These are phyloP conservation scores for Rhimphoctona megacephalus DNA, from an alignment of 2,888 invertebrate genomes.

Conservation along the genomic window DNA sequence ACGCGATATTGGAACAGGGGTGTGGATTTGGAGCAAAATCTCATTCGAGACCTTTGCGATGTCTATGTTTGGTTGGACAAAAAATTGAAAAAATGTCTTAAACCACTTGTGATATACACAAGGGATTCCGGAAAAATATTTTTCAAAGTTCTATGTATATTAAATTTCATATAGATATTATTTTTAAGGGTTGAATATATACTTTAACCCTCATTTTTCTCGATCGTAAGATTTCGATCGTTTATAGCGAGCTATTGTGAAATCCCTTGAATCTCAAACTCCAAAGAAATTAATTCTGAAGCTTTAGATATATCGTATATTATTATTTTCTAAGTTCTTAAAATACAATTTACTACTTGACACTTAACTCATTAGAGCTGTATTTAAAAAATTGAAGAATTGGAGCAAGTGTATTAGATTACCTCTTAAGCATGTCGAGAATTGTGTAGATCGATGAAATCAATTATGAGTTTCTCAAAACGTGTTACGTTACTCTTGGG, in stretches of 20 bases:
- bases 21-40: constrained; percentile 1
- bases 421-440: not conserved
- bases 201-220: not conserved
- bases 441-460: not conserved
- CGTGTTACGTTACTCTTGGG: not conserved
- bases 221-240: not conserved
- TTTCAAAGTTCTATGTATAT: not conserved
- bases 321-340: not conserved
- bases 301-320: not conserved
- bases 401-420: not conserved
- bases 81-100: not conserved
- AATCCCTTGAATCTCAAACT: not conserved
- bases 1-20: not conserved
- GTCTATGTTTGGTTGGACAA: not conserved
- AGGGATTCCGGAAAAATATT: not conserved
- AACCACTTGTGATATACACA: not conserved
- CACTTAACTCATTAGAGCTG: not conserved
- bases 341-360: not conserved
- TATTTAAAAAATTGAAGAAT: not conserved
- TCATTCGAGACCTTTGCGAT: not conserved
- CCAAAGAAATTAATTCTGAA: not conserved
- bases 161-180: not conserved
- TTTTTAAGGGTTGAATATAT: not conserved
- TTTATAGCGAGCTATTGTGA: not conserved
- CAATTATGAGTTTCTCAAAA: not conserved